phyloP scores from a whole-genome alignment of 1,140 invertebrate species.

The Neomicropteryx cornuta region DNA sequence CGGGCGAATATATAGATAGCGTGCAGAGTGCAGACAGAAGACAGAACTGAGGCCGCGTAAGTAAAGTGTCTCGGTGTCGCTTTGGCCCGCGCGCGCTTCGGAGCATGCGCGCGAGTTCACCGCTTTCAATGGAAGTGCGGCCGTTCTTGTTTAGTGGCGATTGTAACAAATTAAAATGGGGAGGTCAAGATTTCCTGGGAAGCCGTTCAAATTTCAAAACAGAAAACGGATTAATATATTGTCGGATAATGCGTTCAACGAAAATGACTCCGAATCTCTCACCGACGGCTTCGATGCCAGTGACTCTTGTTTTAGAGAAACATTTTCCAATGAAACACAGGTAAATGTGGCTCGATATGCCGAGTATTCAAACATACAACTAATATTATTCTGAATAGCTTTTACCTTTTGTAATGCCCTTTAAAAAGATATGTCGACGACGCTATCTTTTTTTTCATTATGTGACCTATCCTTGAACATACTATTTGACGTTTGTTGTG shows the following conservation, averaged over 20 bases:
- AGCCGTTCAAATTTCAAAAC: slow-evolving; percentile 72
- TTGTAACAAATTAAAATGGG: slow-evolving; percentile 37
- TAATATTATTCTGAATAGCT: too few relatives aligned
- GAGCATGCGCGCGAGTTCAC: slow-evolving; percentile 42
- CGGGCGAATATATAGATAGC: too few relatives aligned
- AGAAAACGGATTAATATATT: slow-evolving; percentile 70
- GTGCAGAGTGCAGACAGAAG: too few relatives aligned
- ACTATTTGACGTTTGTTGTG: too few relatives aligned
- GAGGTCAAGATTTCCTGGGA: slow-evolving; percentile 68
- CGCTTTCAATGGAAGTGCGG: slow-evolving; percentile 35
- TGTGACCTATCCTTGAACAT: too few relatives aligned
- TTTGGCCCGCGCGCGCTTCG: slow-evolving; percentile 32
- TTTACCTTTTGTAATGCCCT: too few relatives aligned
- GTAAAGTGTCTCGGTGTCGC: slow-evolving; percentile 40
- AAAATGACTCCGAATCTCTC: slow-evolving; percentile 32
- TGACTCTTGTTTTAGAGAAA: slow-evolving; percentile 11
- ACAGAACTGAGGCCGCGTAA: too few relatives aligned
- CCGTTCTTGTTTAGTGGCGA: slow-evolving; percentile 36
- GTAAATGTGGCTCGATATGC: too few relatives aligned
- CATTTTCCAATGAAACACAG: too few relatives aligned
- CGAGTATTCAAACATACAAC: too few relatives aligned
- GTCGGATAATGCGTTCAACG: slow-evolving; percentile 35
- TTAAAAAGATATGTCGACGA: too few relatives aligned
- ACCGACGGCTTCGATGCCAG: slow-evolving; percentile 21
- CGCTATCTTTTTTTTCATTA: too few relatives aligned